Evolutionary conservation across 2,888 invertebrate species (phyloP), one percentile per base, ranked within the genome.

Genomic region (Hyposoter dolosus): DNA sequence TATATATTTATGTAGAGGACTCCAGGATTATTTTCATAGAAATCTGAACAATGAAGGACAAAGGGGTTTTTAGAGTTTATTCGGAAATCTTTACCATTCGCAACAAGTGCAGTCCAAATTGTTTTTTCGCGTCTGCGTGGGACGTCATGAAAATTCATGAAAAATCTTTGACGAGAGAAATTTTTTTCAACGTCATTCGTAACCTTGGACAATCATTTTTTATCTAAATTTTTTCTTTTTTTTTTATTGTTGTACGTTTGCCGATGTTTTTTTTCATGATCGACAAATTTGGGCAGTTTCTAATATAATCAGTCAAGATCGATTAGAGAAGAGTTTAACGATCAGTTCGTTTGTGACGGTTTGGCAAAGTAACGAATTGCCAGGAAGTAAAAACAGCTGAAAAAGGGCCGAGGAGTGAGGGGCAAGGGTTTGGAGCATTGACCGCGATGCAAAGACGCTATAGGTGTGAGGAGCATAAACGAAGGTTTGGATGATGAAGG

Each of bases 381-480:
- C 53, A 47, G 3, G 43, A 45, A 12, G 69, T 10, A 28, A 17
- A 53, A 66, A 53, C 28, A 50, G 53, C 23, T 15, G 7, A 69
- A 60, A 79, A 71, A 60, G 50, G 56, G 43, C 23, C 15, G 32
- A 60, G 50, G 53, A 72, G 40, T 10, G 65, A 40, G 35, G 47
- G 43, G 80, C 40, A 60, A 72, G 72, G 65, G 79, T 19, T 60
- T 32, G 47, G 50, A 23, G 72, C 23, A 72, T 71, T 15, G 28
- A 65, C 72, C 43, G 80, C 35, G 35, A 80, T 80, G 69, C 60
- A 79, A 71, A 60, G 45, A 79, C 50, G 50, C 40, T 72, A 80
- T 71, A 71, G 79, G 71, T 72, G 80, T 53, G 72, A 80, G 71
- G 65, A 47, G 80, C 65, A 65, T 80, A 53, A 63, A 63, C 43